Percentiles rank a stretch among this genome's conserved stretches.
Evolutionary conservation across 2,113 vertebrate genomes (phyloP).

Genomic region (Progne subis): DNA sequence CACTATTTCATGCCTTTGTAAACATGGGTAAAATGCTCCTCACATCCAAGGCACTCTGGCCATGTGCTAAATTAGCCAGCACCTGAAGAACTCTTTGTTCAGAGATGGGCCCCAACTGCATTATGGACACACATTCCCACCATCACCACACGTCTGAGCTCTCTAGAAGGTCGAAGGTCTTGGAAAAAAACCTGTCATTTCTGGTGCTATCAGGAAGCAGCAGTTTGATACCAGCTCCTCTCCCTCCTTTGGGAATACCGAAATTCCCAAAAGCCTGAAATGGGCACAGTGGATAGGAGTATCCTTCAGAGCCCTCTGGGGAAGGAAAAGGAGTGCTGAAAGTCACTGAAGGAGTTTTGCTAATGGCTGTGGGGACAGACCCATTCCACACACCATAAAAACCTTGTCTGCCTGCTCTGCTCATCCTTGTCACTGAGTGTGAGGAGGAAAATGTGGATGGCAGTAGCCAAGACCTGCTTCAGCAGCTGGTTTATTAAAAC

Average conservation of each 20-base stretch:
- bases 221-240: background rate
- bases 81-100: background rate
- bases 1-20: slow-evolving; percentile 21
- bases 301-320: background rate
- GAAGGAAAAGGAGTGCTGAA: background rate
- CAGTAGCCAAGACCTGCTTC: background rate
- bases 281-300: background rate
- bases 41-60: background rate
- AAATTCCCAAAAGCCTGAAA: background rate
- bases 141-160: background rate
- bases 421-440: background rate
- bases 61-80: background rate
- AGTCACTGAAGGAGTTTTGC: background rate
- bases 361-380: background rate
- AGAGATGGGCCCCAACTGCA: background rate
- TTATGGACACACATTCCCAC: background rate
- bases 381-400: background rate
- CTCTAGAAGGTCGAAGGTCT: background rate
- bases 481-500: background rate
- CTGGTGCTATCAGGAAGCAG: background rate
- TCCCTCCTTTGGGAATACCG: background rate
- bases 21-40: background rate
- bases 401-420: background rate
- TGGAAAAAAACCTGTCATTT: background rate
- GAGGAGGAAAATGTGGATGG: background rate